These are phyloP conservation scores for Kryphioiulus occultus DNA, from an alignment of 2,888 invertebrate species.

Conservation along the genomic window DNA sequence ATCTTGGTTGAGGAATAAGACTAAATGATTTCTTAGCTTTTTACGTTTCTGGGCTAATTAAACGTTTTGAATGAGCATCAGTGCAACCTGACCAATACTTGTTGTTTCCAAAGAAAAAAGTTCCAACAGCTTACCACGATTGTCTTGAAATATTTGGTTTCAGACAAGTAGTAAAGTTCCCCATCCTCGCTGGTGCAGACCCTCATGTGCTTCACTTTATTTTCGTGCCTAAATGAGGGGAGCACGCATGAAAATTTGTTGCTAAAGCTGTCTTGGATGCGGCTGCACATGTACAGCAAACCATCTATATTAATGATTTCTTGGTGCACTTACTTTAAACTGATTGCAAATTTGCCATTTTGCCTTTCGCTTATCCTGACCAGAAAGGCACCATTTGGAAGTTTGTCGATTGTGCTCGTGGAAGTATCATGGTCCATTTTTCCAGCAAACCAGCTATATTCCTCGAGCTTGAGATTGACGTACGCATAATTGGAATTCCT, in stretches of 20 bases:
- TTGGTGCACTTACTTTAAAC: conserved; percentile 56
- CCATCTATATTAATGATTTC: no score
- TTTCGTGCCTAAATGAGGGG: conserved; percentile 50
- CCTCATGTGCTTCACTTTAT: conserved; percentile 85
- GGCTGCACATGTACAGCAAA: no score
- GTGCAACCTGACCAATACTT: no score
- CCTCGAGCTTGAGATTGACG: conserved; percentile 48
- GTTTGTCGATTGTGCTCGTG: conserved; percentile 55
- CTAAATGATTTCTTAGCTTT: no score
- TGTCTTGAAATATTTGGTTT: conserved; percentile 87
- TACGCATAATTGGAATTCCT: conserved; percentile 43
- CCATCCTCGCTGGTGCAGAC: conserved; percentile 70
- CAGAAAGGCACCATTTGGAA: conserved; percentile 58
- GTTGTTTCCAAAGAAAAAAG: no score
- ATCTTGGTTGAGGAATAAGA: neutral
- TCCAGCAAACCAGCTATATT: conserved; percentile 56
- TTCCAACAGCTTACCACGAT: conserved; percentile 69
- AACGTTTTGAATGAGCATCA: no score
- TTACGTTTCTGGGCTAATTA: no score
- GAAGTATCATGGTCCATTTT: conserved; percentile 58
- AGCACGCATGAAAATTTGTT: neutral
- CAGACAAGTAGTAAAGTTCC: conserved; percentile 80
- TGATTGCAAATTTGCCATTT: conserved; percentile 58
- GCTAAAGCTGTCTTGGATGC: no score
- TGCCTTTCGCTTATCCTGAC: conserved; percentile 58